Evolutionary conservation across 2,113 vertebrate species (phyloP), one percentile per base, ranked within the genome.

Genomic region (Morphnarchus princeps): DNA sequence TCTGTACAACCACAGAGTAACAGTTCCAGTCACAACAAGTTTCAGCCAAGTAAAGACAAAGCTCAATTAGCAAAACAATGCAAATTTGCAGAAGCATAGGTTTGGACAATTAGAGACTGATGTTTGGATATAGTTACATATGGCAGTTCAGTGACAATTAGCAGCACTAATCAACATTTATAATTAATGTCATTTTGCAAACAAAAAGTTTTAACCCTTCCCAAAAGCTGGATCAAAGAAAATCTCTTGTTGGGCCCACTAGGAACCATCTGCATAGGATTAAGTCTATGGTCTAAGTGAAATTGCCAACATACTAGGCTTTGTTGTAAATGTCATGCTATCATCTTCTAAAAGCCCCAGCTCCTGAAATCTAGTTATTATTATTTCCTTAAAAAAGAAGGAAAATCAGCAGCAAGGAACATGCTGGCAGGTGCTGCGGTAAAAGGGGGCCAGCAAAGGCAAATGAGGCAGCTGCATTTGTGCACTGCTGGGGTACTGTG

Each of bases 31-130:
- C 87, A 82, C 83, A 96, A 95, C 80, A 91, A 95, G 87, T 92
- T 94, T 92, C 65, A 91, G 73, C 70, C 78, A 92, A 93, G 93
- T 96, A 87, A 95, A 94, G 73, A 80, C 78, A 92, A 93, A 95
- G 12, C 81, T 82, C 84, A 94, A 79, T 93, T 95, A 97, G 36
- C 32, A 82, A 93, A 95, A 84, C 73, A 93, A 84, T 3, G 0
- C 36, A 91, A 78, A 89, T 95, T 79, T 93, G 17, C 77, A 89
- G 91, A 93, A 91, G 36, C 58, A 76, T 40, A 42, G 5, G 4
- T 47, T 61, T 74, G 36, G 61, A 81, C 63, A 83, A 74, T 55
- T 78, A 52, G 55, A 67, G 72, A 49, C 17, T 82, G 58, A 74
- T 89, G 20, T 81, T 91, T 89, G 87, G 36, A 82, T 70, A 81